These are phyloP conservation scores for Scyliorhinus canicula DNA, from an alignment of 2,797 vertebrate genomes.

Conservation along the genomic window DNA sequence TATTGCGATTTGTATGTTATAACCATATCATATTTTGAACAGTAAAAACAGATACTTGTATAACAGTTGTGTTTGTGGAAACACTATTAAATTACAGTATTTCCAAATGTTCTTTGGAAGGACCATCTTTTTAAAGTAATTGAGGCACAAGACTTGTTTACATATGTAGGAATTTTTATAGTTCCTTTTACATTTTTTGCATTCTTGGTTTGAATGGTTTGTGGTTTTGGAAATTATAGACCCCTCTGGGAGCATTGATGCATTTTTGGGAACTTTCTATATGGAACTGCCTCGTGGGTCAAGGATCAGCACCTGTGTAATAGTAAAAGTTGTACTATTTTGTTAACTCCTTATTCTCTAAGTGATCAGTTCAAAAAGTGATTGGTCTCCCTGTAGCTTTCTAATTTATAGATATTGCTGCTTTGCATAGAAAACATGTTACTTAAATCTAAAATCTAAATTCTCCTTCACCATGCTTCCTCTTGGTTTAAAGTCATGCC, in stretches of 20 bases:
- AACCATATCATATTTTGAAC: neutral
- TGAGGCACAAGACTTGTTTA: neutral
- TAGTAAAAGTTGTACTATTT: neutral
- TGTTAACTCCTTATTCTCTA: neutral
- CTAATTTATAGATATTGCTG: neutral
- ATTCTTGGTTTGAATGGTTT: constrained; percentile 25
- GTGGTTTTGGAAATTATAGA: neutral
- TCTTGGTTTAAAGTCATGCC: neutral
- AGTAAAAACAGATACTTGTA: neutral
- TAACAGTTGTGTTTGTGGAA: neutral
- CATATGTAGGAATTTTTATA: constrained; percentile 6
- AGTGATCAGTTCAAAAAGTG: neutral
- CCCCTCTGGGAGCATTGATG: neutral
- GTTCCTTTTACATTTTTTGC: constrained; percentile 7
- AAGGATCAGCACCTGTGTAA: neutral
- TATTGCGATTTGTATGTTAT: neutral
- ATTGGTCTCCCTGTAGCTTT: neutral
- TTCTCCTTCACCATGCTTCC: neutral
- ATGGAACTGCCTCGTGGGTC: neutral
- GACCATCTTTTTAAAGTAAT: neutral
- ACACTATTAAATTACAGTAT: neutral
- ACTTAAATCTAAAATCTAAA: too few relatives aligned
- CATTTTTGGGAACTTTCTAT: neutral
- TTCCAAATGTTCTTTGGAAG: neutral
- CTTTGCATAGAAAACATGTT: neutral